These are phyloP conservation scores for Kryptolebias marmoratus DNA, from an alignment of 2,113 vertebrate species.

Conservation along the genomic window DNA sequence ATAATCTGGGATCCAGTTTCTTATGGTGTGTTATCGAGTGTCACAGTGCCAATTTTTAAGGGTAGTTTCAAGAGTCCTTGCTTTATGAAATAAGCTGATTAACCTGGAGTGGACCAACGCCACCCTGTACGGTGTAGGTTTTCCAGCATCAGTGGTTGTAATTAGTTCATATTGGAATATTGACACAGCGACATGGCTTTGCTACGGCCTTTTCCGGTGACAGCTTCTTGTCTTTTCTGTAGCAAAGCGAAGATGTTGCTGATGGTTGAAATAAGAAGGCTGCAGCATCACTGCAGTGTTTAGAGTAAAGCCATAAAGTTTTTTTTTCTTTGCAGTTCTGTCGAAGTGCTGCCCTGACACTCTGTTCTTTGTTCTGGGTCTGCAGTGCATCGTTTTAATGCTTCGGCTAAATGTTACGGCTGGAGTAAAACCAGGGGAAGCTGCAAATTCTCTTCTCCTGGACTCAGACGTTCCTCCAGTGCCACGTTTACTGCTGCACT, in stretches of 20 bases:
- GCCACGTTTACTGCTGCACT: not conserved
- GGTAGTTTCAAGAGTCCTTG: not conserved
- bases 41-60: too few species aligned
- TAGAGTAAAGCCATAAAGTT: not conserved
- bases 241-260: not conserved
- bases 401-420: not conserved
- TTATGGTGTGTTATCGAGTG: too few species aligned
- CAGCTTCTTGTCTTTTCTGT: not conserved
- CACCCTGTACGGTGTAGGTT: too few species aligned
- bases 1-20: too few species aligned
- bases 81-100: not conserved
- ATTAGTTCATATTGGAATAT: too few species aligned
- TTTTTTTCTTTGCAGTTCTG: not conserved
- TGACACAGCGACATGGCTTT: too few species aligned
- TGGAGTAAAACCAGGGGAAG: too few species aligned
- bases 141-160: too few species aligned
- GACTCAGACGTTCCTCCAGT: too few species aligned
- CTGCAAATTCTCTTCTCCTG: not conserved
- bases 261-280: too few species aligned
- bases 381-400: not conserved
- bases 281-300: conserved; percentile 2
- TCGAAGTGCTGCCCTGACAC: not conserved
- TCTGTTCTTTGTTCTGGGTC: not conserved
- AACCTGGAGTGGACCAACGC: too few species aligned
- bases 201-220: too few species aligned